Base-by-base conservation (phyloP, 2,797 vertebrate genomes). In the Scyliorhinus canicula region DNA sequence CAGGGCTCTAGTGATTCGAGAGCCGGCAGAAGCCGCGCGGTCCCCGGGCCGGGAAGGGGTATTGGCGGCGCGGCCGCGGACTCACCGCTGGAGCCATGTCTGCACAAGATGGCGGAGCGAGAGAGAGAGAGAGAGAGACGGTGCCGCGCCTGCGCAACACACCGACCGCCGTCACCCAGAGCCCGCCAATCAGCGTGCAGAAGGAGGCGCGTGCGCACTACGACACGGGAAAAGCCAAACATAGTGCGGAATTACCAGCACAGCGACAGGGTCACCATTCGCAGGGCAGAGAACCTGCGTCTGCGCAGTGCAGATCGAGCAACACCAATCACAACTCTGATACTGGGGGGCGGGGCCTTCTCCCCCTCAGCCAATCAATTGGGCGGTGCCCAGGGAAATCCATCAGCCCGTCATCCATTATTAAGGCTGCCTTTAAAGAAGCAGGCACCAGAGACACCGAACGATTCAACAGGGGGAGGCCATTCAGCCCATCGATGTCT, bases 31-130 rank as follows among this genome's bases (percentile, higher is more conserved):
- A 50, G 28, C 11, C 65, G 35, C 65, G 44, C 65, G 44, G 40
- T 1, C 44, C 44, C 12, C 26, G 44, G 5, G 3, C 40, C 12
- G 44, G 26, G 26, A 67, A 31, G 9, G 40, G 2, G 2, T 14
- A 50, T 28, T 12, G 4, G 44, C 5, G 44, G n/a, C 63, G 11
- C 28, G 44, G 44, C 28, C 16, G n/a, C 35, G 28, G 93, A 71
- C 93, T 93, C 63, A 93, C 63, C 93, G 91, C 91, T 31, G 91
- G 63, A 93, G 91, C 91, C 91, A 93, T 67, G 24, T 93, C 24
- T 52, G 19, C 31, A 93, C 26, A 71, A 93, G 88, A 91, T 91
- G 57, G 88, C 88, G 57, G n/a, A 24, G 7, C 7, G 26, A 91
- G 3, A 91, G 86, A 91, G 60, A 91, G n/a, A 44, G 57, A 19